Conservation (phyloP, 2,113 vertebrate genomes). For the Okapia johnstoni region DNA sequence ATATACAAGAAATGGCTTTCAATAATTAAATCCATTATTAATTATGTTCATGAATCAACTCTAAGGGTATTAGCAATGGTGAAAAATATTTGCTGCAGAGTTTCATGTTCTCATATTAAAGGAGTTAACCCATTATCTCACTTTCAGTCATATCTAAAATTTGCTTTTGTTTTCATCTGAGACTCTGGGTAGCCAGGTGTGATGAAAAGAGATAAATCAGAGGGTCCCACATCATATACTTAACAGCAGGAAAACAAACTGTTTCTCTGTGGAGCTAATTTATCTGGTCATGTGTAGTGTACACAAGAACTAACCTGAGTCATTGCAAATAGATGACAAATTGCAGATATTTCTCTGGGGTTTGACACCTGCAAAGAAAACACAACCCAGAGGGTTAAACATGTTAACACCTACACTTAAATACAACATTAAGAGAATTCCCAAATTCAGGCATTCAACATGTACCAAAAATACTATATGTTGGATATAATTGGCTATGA, state of each 20-base stretch:
- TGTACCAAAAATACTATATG: not conserved
- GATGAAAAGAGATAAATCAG: not conserved
- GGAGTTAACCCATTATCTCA: not conserved
- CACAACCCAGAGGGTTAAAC: not conserved
- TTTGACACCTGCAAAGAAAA: conserved; percentile 30
- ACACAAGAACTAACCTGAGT: conserved; percentile 78
- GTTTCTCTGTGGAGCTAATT: conserved; percentile 35
- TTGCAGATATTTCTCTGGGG: conserved; percentile 77
- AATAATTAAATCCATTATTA: conserved; percentile 38
- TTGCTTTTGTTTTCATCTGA: conserved; percentile 50
- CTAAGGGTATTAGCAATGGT: not conserved
- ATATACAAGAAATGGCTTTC: conserved; percentile 9
- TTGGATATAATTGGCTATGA: conserved; percentile 7
- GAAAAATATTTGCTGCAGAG: conserved; percentile 18
- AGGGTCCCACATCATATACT: not conserved
- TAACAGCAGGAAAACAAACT: conserved; percentile 1
- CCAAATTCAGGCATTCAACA: conserved; percentile 19
- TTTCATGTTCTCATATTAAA: not conserved
- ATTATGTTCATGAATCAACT: not conserved
- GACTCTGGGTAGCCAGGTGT: not conserved
- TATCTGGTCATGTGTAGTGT: conserved; percentile 8
- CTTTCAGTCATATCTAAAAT: conserved; percentile 29
- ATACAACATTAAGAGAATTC: conserved; percentile 31
- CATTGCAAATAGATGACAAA: conserved; percentile 74
- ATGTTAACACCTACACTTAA: not conserved